phyloP scores from a whole-genome alignment of 2,113 vertebrate genomes.

The Alexandromys fortis region DNA sequence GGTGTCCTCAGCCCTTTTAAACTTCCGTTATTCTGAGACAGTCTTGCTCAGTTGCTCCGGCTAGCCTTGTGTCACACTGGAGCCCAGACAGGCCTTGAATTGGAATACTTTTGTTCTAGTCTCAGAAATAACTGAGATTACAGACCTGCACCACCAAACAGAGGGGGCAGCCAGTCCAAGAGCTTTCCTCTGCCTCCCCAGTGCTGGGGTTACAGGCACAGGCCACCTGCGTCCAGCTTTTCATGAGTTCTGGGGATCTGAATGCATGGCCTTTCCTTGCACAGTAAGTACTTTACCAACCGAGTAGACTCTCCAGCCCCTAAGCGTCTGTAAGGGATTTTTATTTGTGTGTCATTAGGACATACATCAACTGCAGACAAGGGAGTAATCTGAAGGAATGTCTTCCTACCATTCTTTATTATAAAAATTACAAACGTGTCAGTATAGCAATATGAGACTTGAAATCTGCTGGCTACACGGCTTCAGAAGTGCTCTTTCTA shows the following conservation, averaged over 20 bases:
- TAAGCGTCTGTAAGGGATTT: slow-evolving; percentile 28
- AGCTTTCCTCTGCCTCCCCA: not conserved
- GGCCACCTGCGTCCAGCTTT: not conserved
- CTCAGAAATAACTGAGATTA: not conserved
- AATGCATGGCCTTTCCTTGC: not conserved
- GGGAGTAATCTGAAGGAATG: not conserved
- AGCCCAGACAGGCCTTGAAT: not conserved
- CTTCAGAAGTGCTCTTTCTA: slow-evolving; percentile 54
- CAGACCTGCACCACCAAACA: not conserved
- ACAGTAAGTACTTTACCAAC: not conserved
- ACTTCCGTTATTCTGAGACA: not conserved
- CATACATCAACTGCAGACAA: slow-evolving; percentile 20
- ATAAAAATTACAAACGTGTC: slow-evolving; percentile 47
- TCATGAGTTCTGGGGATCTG: not conserved
- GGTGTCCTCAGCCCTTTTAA: not conserved
- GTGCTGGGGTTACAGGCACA: not conserved
- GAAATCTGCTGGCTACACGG: slow-evolving; percentile 39
- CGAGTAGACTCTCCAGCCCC: not conserved
- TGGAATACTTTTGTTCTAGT: not conserved
- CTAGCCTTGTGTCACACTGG: not conserved
- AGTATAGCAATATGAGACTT: slow-evolving; percentile 33
- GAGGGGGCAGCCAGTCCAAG: not conserved
- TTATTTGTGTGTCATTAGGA: slow-evolving; percentile 14
- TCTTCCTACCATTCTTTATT: slow-evolving; percentile 30
- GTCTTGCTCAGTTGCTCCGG: not conserved